Evolutionary conservation across 2,888 invertebrate species (phyloP).

Genomic region (Lysandra coridon): DNA sequence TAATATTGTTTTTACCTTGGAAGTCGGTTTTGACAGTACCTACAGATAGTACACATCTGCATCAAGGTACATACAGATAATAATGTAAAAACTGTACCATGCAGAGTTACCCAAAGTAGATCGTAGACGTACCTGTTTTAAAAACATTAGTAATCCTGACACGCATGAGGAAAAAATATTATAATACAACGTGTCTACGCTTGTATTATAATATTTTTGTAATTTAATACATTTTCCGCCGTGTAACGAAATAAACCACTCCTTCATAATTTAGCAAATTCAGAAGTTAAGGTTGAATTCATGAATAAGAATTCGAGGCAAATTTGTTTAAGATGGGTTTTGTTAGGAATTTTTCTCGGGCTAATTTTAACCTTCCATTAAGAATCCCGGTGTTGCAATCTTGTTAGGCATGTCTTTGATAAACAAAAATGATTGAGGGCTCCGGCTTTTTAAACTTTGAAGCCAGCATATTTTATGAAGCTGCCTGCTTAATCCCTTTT

Average conservation of each 20-base stretch:
- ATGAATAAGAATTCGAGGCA: conserved; percentile 22
- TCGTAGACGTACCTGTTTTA: too few relatives aligned
- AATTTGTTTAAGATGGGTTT: conserved; percentile 20
- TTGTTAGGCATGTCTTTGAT: conserved; percentile 30
- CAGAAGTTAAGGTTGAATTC: conserved; percentile 8
- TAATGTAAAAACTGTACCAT: too few relatives aligned
- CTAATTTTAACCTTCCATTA: conserved; percentile 29
- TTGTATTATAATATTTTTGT: neutral
- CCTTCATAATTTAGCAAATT: conserved; percentile 7
- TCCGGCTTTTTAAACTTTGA: conserved; percentile 26
- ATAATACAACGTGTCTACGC: neutral
- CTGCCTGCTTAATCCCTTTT: conserved; percentile 20
- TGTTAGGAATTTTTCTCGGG: neutral
- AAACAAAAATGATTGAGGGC: conserved; percentile 10
- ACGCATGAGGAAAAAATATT: too few relatives aligned
- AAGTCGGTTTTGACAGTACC: too few relatives aligned
- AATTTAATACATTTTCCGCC: conserved; percentile 4
- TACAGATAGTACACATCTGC: too few relatives aligned
- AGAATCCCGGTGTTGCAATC: conserved; percentile 29
- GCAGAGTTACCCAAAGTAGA: too few relatives aligned
- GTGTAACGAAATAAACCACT: neutral
- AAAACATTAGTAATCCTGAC: too few relatives aligned
- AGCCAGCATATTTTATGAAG: conserved; percentile 30
- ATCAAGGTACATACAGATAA: too few relatives aligned
- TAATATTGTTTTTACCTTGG: too few relatives aligned